A percentile compares a stretch with the other conserved stretches of the same genome.
phyloP scores from a whole-genome alignment of 2,888 invertebrate species.

The Ypsolopha scabrella region DNA sequence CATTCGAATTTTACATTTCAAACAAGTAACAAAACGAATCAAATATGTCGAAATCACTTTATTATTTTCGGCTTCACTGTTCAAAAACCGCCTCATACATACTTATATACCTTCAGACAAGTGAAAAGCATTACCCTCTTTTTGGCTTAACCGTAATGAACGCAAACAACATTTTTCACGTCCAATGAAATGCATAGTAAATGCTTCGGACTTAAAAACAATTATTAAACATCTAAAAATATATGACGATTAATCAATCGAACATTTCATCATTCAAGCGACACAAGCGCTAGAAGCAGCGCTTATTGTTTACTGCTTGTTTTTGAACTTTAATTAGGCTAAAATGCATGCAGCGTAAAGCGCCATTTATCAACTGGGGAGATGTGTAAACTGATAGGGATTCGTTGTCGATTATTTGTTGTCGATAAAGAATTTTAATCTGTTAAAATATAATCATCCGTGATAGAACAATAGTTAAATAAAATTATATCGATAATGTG shows the following conservation, averaged over 20 bases:
- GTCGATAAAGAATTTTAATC: background rate
- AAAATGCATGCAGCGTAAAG: constrained; percentile 28
- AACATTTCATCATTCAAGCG: constrained; percentile 10
- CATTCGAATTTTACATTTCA: too few species aligned
- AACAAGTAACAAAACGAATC: too few species aligned
- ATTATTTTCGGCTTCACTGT: too few species aligned
- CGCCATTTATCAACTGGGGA: constrained; percentile 47
- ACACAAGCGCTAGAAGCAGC: constrained; percentile 13
- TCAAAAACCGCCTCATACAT: too few species aligned
- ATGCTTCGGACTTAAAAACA: constrained; percentile 13
- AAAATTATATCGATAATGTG: background rate
- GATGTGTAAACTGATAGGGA: constrained; percentile 29
- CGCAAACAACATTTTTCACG: too few species aligned
- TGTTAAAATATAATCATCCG: too few species aligned
- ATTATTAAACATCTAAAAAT: constrained; percentile 16
- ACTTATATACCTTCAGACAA: too few species aligned
- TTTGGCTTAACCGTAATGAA: too few species aligned
- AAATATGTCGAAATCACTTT: too few species aligned
- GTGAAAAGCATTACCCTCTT: too few species aligned
- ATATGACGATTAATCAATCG: constrained; percentile 20
- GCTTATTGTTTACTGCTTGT: constrained; percentile 3
- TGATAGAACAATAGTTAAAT: background rate
- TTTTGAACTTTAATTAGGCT: too few species aligned
- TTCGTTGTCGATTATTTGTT: background rate
- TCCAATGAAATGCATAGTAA: constrained; percentile 9